Percentiles rank a stretch among this genome's conserved stretches.
Evolutionary conservation across 2,113 vertebrate genomes (phyloP).

Genomic region (Oreotrochilus melanogaster): DNA sequence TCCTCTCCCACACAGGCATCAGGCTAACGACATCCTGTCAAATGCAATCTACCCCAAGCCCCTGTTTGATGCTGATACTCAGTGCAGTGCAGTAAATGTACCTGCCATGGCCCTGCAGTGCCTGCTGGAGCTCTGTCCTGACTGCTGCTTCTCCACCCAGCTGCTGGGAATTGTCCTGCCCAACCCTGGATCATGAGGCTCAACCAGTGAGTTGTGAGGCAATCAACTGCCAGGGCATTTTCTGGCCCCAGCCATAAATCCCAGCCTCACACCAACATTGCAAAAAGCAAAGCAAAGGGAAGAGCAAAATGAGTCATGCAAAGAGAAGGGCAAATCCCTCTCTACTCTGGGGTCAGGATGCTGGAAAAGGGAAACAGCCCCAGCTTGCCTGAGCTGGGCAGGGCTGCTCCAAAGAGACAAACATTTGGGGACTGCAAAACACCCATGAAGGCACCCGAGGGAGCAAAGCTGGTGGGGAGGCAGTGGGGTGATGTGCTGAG

Average conservation of each 20-base stretch:
- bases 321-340: neutral
- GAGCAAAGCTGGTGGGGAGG: neutral
- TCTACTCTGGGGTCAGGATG: neutral
- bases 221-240: rapidly evolving
- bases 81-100: neutral
- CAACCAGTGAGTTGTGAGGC: rapidly evolving
- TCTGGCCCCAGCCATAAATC: neutral
- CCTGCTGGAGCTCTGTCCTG: neutral
- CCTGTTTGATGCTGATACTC: neutral
- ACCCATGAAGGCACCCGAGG: neutral
- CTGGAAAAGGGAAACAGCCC: neutral
- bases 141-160: neutral
- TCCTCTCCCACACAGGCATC: conserved; percentile 40
- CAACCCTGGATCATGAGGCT: neutral
- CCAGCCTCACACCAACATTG: rapidly evolving
- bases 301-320: neutral
- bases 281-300: neutral
- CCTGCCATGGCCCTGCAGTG: conserved; percentile 1
- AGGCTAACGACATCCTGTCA: conserved; percentile 36
- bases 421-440: neutral
- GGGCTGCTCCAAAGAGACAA: neutral
- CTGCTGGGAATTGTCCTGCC: neutral
- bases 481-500: neutral
- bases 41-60: neutral
- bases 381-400: neutral